Evolutionary conservation across 2,888 invertebrate genomes (phyloP).

Genomic region (Phyto melanocephala): DNA sequence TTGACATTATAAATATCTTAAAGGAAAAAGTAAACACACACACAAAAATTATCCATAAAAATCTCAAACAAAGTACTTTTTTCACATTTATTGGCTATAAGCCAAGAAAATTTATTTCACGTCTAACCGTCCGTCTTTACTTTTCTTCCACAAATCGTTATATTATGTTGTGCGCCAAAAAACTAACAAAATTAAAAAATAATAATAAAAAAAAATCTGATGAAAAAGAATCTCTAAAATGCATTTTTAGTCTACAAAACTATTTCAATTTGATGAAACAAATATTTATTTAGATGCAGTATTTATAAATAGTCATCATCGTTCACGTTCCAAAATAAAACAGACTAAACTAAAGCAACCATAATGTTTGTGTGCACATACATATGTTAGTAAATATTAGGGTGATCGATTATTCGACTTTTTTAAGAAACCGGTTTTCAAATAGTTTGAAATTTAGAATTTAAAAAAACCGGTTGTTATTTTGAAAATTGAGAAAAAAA

Average conservation of each 20-base stretch:
- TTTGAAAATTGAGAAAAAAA: too few species aligned
- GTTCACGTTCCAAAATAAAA: conserved; percentile 4
- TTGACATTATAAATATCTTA: conserved; percentile 26
- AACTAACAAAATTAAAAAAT: neutral
- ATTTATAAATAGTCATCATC: conserved; percentile 13
- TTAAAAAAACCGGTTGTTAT: too few species aligned
- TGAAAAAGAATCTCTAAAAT: conserved; percentile 27
- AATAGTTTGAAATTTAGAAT: too few species aligned
- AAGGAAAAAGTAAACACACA: conserved; percentile 17
- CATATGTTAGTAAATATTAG: too few species aligned
- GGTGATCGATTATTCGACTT: too few species aligned
- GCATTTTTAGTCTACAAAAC: conserved; percentile 21
- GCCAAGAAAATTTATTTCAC: conserved; percentile 25
- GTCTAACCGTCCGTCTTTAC: neutral
- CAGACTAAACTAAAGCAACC: neutral
- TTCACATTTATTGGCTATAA: conserved; percentile 44
- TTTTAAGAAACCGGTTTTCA: too few species aligned
- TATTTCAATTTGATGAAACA: conserved; percentile 28
- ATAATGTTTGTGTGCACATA: too few species aligned
- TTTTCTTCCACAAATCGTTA: conserved; percentile 14
- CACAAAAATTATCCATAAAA: conserved; percentile 24
- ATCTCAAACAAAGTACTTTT: conserved; percentile 24
- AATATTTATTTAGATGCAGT: conserved; percentile 11
- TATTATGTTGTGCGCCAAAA: conserved; percentile 15
- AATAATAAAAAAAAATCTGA: neutral